Conservation (phyloP, 2,113 vertebrate genomes). For the Caloenas nicobarica region DNA sequence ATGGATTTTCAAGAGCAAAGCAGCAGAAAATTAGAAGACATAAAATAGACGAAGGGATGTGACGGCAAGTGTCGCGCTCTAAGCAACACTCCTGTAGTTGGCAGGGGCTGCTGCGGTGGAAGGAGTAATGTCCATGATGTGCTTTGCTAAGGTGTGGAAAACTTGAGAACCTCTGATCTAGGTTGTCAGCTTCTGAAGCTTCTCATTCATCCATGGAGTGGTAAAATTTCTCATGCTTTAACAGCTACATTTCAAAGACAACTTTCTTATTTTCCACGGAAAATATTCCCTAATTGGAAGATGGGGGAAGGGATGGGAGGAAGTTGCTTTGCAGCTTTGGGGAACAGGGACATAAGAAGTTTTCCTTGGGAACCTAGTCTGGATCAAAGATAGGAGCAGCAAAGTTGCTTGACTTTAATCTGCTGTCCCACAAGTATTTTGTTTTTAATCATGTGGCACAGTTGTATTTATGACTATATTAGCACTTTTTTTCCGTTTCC, state of each 20-base stretch:
- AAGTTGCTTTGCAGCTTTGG: constrained; percentile 60
- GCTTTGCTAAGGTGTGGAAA: background rate
- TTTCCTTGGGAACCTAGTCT: background rate
- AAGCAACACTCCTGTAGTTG: background rate
- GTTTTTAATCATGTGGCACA: background rate
- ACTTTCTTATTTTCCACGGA: constrained; percentile 26
- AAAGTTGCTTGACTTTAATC: background rate
- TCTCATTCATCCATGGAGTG: constrained; percentile 69
- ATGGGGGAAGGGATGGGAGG: constrained; percentile 25
- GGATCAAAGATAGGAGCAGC: background rate
- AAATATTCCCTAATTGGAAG: constrained; percentile 5
- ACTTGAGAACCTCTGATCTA: constrained; percentile 62
- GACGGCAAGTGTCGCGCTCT: background rate
- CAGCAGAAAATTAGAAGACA: background rate
- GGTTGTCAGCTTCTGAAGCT: constrained; percentile 67
- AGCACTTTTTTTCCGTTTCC: constrained; percentile 6
- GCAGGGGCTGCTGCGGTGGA: background rate
- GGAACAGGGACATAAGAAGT: background rate
- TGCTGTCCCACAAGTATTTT: constrained; percentile 25
- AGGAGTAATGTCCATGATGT: background rate
- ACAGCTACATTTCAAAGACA: constrained; percentile 53
- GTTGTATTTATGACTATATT: background rate
- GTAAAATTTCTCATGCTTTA: constrained; percentile 67
- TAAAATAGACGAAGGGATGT: background rate
- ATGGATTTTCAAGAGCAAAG: background rate